Percentiles rank a stretch among this genome's conserved stretches.
Conservation (phyloP, 1,140 invertebrate species). For the Drosophila cardini region DNA sequence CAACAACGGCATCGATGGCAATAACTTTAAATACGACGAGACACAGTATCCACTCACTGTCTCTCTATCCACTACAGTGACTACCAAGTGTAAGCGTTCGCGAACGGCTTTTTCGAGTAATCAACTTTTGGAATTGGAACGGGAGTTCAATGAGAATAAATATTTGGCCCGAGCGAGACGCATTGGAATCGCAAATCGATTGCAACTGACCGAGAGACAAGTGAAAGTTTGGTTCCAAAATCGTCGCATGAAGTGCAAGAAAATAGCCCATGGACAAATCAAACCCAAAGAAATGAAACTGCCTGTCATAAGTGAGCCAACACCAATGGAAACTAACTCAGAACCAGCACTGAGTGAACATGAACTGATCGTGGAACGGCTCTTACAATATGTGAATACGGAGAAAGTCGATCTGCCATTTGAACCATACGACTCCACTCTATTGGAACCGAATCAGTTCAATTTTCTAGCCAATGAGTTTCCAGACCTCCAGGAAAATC, state of each 20-base stretch:
- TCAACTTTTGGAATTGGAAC: constrained; percentile 89
- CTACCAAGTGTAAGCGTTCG: constrained; percentile 73
- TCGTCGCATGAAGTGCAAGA: constrained; percentile 78
- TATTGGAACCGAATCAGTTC: not conserved
- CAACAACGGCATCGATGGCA: constrained; percentile 1
- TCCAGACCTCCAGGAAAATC: not conserved
- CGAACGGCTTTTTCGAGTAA: constrained; percentile 92
- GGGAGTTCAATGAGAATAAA: constrained; percentile 86
- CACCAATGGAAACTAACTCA: not conserved
- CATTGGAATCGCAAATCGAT: constrained; percentile 90
- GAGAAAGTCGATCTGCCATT: constrained; percentile 2
- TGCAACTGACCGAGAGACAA: constrained; percentile 92
- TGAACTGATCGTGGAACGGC: constrained; percentile 60
- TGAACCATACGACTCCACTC: not conserved
- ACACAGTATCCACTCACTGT: not conserved
- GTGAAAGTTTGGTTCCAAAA: constrained; percentile 94
- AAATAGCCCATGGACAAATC: constrained; percentile 41
- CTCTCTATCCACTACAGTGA: not conserved
- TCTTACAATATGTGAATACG: constrained; percentile 50
- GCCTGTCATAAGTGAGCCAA: not conserved
- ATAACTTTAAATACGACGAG: not conserved
- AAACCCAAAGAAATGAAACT: not conserved
- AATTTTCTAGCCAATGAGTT: not conserved
- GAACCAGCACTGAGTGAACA: constrained; percentile 30
- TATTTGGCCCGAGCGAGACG: constrained; percentile 92